phyloP scores from a whole-genome alignment of 2,113 vertebrate genomes.

The Thalassoma bifasciatum region DNA sequence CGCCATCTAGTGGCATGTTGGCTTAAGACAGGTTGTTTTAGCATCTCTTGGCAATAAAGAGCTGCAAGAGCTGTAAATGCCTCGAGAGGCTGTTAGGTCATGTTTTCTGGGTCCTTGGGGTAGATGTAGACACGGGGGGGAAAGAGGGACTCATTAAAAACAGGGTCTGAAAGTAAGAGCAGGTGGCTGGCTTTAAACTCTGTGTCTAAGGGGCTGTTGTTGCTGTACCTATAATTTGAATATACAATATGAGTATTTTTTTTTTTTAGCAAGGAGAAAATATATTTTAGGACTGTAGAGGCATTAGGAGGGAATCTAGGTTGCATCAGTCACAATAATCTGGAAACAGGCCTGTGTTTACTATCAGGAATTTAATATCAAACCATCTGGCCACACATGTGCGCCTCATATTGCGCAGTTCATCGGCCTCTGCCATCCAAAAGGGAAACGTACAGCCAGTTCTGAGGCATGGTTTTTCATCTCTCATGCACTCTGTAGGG shows the following conservation, averaged over 20 bases:
- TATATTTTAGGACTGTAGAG: neutral
- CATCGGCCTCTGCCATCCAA: neutral
- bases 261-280: neutral
- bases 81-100: conserved; percentile 6
- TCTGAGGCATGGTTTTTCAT: conserved; percentile 31
- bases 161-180: neutral
- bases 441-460: conserved; percentile 26
- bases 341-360: conserved; percentile 20
- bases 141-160: neutral
- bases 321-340: conserved; percentile 6
- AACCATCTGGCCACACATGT: conserved; percentile 1
- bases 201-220: neutral
- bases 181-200: neutral
- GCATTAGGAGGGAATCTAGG: conserved; percentile 4
- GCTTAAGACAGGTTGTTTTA: conserved; percentile 23
- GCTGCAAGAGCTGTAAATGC: conserved; percentile 18
- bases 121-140: neutral
- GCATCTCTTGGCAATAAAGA: neutral
- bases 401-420: conserved; percentile 2
- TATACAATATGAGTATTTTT: neutral
- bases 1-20: conserved; percentile 62
- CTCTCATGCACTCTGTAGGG: conserved; percentile 37
- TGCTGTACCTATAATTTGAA: neutral
- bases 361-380: conserved; percentile 11
- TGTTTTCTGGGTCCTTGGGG: conserved; percentile 11